These are phyloP conservation scores for Drosophila teissieri DNA, from an alignment of 1,140 invertebrate genomes.

Conservation along the genomic window DNA sequence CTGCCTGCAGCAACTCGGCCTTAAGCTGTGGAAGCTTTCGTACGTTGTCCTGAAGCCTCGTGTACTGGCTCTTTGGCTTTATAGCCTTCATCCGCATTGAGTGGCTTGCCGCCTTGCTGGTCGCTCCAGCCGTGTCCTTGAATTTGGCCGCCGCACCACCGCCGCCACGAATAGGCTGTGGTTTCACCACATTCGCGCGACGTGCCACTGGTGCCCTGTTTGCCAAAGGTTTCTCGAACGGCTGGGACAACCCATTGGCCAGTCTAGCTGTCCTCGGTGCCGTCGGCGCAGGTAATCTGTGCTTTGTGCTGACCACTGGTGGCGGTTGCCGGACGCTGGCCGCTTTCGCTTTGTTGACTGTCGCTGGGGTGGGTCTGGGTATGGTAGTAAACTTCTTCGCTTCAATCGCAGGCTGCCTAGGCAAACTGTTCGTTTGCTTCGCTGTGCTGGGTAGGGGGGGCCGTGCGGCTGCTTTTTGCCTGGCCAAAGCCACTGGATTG, in stretches of 20 bases:
- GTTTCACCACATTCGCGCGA: conserved; percentile 24
- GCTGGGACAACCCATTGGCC: conserved; percentile 29
- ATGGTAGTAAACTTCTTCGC: not conserved
- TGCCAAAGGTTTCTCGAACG: conserved; percentile 39
- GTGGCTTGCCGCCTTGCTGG: not conserved
- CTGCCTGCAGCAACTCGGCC: conserved; percentile 20
- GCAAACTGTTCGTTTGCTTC: not conserved
- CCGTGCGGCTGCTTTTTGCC: not conserved
- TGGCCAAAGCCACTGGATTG: not conserved
- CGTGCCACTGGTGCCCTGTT: not conserved
- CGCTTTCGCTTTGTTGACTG: not conserved
- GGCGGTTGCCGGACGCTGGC: not conserved
- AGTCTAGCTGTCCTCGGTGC: conserved; percentile 2
- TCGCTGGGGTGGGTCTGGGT: not conserved
- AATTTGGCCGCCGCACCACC: conserved; percentile 53
- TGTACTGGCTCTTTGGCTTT: conserved; percentile 3
- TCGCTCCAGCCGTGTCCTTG: not conserved
- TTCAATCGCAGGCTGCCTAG: not conserved
- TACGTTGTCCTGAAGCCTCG: conserved; percentile 14
- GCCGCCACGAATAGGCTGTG: conserved; percentile 33
- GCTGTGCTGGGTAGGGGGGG: not conserved
- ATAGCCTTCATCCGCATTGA: conserved; percentile 48
- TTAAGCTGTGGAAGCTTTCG: conserved; percentile 1
- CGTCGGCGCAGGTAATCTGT: not conserved
- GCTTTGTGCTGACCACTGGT: not conserved